Percentiles rank a stretch among this genome's conserved stretches.
phyloP scores from a whole-genome alignment of 2,797 vertebrate species.

The Scolopax bukidnonensis region DNA sequence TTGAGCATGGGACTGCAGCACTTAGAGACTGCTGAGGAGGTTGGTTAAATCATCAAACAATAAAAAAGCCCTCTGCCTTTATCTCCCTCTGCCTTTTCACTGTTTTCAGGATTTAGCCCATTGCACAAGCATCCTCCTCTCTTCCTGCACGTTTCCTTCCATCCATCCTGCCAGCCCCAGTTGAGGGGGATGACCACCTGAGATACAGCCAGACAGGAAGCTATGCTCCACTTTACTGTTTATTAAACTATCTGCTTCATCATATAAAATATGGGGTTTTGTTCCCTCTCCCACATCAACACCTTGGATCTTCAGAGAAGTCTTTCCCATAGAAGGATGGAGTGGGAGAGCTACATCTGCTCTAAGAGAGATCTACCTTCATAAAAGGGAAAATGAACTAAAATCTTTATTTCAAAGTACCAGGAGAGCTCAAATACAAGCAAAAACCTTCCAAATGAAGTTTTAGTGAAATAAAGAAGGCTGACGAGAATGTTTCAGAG shows the following conservation, averaged over 20 bases:
- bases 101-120: not conserved
- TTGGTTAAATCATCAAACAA: not conserved
- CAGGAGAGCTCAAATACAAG: not conserved
- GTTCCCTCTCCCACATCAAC: not conserved
- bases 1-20: not conserved
- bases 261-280: not conserved
- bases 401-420: not conserved
- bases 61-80: not conserved
- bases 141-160: not conserved
- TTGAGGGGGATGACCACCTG: not conserved
- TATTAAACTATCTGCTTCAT: not conserved
- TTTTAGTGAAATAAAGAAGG: not conserved
- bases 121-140: not conserved
- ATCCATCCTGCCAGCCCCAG: not conserved
- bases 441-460: not conserved
- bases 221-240: fast-evolving
- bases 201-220: fast-evolving
- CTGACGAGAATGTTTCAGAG: not conserved
- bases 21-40: not conserved
- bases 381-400: not conserved
- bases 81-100: not conserved
- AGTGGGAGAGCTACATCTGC: not conserved
- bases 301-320: not conserved
- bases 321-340: not conserved
- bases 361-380: not conserved